phyloP scores from a whole-genome alignment of 2,797 vertebrate genomes.

The Tympanoctomys barrerae region DNA sequence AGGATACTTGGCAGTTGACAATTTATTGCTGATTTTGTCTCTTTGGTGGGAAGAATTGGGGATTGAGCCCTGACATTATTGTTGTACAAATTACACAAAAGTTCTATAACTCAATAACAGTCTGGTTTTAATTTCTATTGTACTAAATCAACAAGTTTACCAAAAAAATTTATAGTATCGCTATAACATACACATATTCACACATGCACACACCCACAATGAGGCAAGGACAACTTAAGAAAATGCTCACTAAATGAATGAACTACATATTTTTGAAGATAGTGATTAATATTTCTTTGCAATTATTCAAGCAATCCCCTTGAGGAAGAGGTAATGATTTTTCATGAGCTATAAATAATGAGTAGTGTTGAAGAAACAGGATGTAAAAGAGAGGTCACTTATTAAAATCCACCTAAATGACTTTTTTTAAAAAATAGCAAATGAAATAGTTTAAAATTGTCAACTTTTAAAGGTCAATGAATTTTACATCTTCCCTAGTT shows the following conservation, averaged over 20 bases:
- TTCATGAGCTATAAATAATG: neutral
- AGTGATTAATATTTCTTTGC: neutral
- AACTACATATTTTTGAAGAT: neutral
- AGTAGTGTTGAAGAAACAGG: neutral
- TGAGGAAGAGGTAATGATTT: neutral
- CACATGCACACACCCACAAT: neutral
- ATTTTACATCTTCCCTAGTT: neutral
- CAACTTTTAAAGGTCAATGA: neutral
- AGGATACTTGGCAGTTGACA: neutral
- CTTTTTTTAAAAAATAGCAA: neutral
- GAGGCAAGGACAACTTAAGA: neutral
- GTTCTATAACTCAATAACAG: neutral
- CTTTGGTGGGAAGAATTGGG: no score
- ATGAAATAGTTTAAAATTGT: constrained; percentile 2
- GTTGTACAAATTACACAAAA: neutral
- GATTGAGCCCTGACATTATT: neutral
- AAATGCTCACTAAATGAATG: neutral
- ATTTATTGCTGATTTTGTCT: neutral
- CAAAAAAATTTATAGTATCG: neutral
- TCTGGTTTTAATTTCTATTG: neutral
- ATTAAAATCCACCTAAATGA: neutral
- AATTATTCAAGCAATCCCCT: neutral
- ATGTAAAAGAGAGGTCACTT: neutral
- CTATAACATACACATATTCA: neutral
- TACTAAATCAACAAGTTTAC: neutral